These are phyloP conservation scores for Sclerurus mexicanus DNA, from an alignment of 2,113 vertebrate species.

Conservation along the genomic window DNA sequence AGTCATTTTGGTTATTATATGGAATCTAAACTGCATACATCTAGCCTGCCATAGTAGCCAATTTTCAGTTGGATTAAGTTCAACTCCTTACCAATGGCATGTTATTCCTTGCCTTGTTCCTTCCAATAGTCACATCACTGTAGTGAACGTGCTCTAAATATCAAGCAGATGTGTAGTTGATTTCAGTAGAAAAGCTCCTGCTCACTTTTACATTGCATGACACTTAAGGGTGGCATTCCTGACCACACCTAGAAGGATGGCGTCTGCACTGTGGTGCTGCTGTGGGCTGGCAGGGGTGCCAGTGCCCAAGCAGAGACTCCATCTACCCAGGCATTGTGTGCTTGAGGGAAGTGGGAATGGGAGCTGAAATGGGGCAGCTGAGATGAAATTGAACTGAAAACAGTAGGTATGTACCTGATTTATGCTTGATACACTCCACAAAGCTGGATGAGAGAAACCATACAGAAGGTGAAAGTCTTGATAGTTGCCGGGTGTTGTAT, in stretches of 20 bases:
- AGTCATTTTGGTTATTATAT: background rate
- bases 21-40: background rate
- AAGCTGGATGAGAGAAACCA: background rate
- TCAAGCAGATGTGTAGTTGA: background rate
- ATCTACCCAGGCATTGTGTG: fast-evolving
- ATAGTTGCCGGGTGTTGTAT: background rate
- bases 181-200: background rate
- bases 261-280: fast-evolving
- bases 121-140: background rate
- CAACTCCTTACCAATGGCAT: background rate
- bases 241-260: fast-evolving
- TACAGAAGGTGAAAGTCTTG: background rate
- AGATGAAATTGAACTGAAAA: background rate
- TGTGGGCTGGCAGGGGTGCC: background rate
- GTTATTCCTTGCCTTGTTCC: background rate
- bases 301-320: no score
- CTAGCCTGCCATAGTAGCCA: background rate
- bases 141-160: background rate
- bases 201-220: background rate
- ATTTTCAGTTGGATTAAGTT: background rate
- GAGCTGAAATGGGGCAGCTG: background rate
- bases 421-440: background rate
- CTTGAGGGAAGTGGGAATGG: background rate
- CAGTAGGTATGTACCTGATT: background rate
- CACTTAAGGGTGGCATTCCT: background rate